Conservation (phyloP, 2,797 vertebrate species). For the Molothrus ater region DNA sequence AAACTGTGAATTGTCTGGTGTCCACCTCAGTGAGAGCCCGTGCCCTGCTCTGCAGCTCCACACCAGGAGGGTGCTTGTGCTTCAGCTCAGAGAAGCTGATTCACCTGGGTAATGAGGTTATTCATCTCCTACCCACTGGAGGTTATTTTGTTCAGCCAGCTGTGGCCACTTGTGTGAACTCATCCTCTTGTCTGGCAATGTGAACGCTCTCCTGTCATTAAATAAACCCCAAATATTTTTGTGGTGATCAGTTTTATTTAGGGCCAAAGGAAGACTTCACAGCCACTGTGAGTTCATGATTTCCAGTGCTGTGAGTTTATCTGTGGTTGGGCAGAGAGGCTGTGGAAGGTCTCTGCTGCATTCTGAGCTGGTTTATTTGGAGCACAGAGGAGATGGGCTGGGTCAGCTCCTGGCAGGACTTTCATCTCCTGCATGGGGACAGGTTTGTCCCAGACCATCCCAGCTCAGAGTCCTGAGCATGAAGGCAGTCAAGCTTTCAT, state of each 20-base stretch:
- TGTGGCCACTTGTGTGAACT: background rate
- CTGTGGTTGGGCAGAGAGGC: background rate
- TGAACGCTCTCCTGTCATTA: background rate
- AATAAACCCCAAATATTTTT: background rate
- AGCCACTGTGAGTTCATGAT: background rate
- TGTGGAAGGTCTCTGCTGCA: background rate
- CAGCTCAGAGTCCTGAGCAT: background rate
- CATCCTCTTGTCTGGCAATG: background rate
- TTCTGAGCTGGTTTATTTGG: background rate
- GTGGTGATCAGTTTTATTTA: background rate
- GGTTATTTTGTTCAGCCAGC: background rate
- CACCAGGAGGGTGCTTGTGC: background rate
- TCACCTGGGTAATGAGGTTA: background rate
- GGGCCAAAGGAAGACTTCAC: background rate
- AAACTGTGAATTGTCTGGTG: background rate
- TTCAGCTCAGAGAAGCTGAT: background rate
- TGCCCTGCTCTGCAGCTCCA: background rate
- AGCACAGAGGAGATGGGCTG: background rate
- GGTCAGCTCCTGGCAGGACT: background rate
- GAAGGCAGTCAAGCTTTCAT: background rate
- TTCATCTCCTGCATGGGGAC: background rate
- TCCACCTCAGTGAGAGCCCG: background rate
- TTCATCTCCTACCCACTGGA: background rate
- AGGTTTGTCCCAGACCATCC: background rate
- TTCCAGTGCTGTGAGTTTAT: background rate